Evolutionary conservation across 1,140 invertebrate genomes (phyloP), one percentile per base, ranked within the genome.

Genomic region (Drosophila oshimai): DNA sequence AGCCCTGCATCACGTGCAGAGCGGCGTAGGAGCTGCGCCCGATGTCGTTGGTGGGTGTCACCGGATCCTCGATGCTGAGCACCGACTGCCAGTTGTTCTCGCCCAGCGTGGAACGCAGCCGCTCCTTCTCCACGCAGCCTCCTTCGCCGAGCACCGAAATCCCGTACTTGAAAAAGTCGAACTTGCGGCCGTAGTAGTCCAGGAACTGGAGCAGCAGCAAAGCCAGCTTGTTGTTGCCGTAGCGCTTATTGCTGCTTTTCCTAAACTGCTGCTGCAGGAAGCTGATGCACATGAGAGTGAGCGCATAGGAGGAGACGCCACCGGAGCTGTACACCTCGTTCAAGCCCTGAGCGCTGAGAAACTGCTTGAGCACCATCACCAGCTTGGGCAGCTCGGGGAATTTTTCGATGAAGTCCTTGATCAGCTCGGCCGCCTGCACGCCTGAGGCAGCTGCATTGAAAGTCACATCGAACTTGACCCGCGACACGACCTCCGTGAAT

Each of bases 161-260:
- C 1, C 29, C 70, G 18, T 50, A 84, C 39, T 83, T 84, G 2
- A 45, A 42, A 50, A 78, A 77, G 34, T 83, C 74, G 34, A 83
- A 83, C 12, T 84, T 84, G 18, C 79, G 74, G 6, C 79, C 79
- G 20, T 78, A 83, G 49, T 61, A 83, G 5, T 83, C 79, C 13
- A 83, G 45, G 12, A 83, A 83, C 20, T 84, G 81, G 2, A 83
- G 31, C n/a, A 83, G 34, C 22, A 83, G 13, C 34, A 61, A 44
- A 1, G 62, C 79, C 42, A 83, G 45, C 29, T 41, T 84, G 10
- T 70, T 83, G 22, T 57, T 39, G 17, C 9, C 39, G n/a, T 37
- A 64, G 3, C 18, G 33, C 17, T 46, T 72, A 0, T 42, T 33
- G 13, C 7, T 33, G 3, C 18, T 22, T 4, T 18, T n/a, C n/a